phyloP scores from a whole-genome alignment of 1,140 invertebrate species.

The Ceratosolen solmsi region DNA sequence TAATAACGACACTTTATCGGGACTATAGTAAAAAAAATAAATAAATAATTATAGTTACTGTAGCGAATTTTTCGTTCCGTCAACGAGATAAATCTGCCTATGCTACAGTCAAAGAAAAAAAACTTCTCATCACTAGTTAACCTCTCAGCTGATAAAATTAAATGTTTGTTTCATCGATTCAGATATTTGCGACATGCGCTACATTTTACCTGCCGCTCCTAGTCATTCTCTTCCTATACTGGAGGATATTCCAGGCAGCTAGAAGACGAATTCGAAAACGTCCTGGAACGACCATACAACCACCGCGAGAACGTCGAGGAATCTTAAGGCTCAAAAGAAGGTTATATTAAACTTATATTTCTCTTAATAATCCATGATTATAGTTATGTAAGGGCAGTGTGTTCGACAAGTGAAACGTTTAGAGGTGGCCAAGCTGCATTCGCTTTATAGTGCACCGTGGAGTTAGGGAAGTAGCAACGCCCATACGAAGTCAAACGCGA shows the following conservation, averaged over 20 bases:
- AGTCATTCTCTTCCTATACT: slow-evolving; percentile 92
- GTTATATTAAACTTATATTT: slow-evolving; percentile 44
- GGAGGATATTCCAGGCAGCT: slow-evolving; percentile 91
- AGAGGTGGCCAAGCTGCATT: not conserved
- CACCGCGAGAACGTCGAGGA: slow-evolving; percentile 66
- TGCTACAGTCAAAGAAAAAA: too few species aligned
- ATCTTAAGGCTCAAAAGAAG: slow-evolving; percentile 68
- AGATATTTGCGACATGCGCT: slow-evolving; percentile 88
- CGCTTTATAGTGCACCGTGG: not conserved
- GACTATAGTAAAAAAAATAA: too few species aligned
- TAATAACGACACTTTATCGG: too few species aligned
- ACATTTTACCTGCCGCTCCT: slow-evolving; percentile 94
- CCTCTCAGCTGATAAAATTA: too few species aligned
- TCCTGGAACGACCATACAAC: slow-evolving; percentile 69
- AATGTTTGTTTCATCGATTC: slow-evolving; percentile 53
- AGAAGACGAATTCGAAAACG: slow-evolving; percentile 84
- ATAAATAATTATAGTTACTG: too few species aligned
- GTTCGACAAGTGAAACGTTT: not conserved
- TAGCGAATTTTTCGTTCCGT: too few species aligned
- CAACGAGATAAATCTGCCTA: too few species aligned
- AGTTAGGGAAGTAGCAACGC: slow-evolving; percentile 24
- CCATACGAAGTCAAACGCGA: slow-evolving; percentile 8
- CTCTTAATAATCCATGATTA: not conserved
- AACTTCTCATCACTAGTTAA: too few species aligned
- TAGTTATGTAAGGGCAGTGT: not conserved